Conservation (phyloP, 1,140 invertebrate genomes). For the Phymorhynchus buccinoides region DNA sequence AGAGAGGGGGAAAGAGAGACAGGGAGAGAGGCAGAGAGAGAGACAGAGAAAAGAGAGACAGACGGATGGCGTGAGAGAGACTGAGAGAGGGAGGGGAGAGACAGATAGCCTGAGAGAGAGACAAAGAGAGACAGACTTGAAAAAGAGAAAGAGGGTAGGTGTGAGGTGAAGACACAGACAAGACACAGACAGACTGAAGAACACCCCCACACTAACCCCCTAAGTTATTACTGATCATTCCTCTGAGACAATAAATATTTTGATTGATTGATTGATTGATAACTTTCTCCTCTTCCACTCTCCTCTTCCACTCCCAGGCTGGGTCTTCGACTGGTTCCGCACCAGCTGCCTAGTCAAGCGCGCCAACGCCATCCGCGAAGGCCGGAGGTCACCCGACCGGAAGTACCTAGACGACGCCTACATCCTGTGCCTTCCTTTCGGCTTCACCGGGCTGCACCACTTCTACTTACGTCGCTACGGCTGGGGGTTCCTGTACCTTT, state of each 20-base stretch:
- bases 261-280: too few relatives aligned
- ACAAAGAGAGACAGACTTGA: too few relatives aligned
- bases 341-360: conserved; percentile 50
- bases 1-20: too few relatives aligned
- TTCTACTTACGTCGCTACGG: conserved; percentile 47
- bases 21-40: too few relatives aligned
- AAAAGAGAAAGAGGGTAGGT: neutral
- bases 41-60: too few relatives aligned
- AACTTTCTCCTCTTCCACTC: too few relatives aligned
- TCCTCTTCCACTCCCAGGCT: conserved; percentile 39
- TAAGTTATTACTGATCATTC: neutral
- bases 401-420: conserved; percentile 52
- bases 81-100: too few relatives aligned
- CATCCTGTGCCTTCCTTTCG: conserved; percentile 49
- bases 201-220: neutral
- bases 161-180: too few relatives aligned
- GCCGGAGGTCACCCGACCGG: conserved; percentile 20
- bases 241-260: too few relatives aligned
- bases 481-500: conserved; percentile 57
- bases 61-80: too few relatives aligned
- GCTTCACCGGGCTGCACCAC: conserved; percentile 52
- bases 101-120: too few relatives aligned
- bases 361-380: conserved; percentile 43
- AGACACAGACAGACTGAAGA: neutral
- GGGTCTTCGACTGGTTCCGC: conserved; percentile 60